Conservation (phyloP, 2,113 vertebrate species). For the Opisthocomus hoazin region DNA sequence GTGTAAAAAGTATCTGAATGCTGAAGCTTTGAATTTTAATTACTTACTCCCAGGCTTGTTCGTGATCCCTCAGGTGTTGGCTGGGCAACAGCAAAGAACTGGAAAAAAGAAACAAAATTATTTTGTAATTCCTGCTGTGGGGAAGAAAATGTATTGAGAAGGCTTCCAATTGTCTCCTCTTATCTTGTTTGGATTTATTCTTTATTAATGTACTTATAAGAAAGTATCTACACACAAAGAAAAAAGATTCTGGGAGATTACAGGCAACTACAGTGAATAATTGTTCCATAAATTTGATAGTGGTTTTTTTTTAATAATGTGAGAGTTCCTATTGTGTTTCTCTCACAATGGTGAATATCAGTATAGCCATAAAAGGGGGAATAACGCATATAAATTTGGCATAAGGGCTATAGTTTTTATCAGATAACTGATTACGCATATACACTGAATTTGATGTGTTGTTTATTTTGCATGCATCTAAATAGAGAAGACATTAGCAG, state of each 20-base stretch:
- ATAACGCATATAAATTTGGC: not conserved
- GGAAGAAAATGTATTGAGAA: constrained; percentile 24
- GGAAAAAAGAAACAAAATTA: constrained; percentile 51
- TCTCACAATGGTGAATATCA: not conserved
- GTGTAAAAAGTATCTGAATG: constrained; percentile 73
- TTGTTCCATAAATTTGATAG: not conserved
- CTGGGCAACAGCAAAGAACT: constrained; percentile 55
- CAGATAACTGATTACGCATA: not conserved
- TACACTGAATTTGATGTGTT: not conserved
- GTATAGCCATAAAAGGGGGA: not conserved
- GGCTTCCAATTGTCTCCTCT: constrained; percentile 49
- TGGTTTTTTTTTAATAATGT: not conserved
- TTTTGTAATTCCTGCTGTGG: constrained; percentile 49
- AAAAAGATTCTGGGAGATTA: constrained; percentile 24
- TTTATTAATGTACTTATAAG: constrained; percentile 53
- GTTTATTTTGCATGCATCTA: not conserved
- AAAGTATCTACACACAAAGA: constrained; percentile 17
- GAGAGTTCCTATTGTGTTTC: constrained; percentile 2
- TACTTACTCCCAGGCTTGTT: constrained; percentile 66
- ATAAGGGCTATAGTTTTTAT: not conserved
- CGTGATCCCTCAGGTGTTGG: constrained; percentile 61
- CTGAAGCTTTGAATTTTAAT: constrained; percentile 77
- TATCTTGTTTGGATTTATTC: constrained; percentile 60
- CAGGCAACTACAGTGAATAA: constrained; percentile 3
- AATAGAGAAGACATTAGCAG: not conserved